Percentiles rank a stretch among this genome's conserved stretches.
Evolutionary conservation across 2,113 vertebrate genomes (phyloP).

Genomic region (Macquaria australasica): DNA sequence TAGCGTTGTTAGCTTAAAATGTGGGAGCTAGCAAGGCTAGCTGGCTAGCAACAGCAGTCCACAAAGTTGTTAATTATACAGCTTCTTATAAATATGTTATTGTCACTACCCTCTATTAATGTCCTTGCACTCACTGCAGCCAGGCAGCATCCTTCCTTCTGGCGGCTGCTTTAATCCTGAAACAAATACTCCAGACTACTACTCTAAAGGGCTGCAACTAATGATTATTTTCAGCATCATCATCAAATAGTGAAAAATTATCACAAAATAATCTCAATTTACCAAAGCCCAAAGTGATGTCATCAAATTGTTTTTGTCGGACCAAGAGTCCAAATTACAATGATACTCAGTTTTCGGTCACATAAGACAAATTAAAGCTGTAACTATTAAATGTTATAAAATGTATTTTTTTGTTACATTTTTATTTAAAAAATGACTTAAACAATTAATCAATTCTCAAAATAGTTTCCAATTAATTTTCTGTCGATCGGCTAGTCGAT

Average conservation of each 20-base stretch:
- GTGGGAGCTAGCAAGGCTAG: too few relatives aligned
- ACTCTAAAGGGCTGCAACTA: background rate
- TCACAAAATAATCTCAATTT: background rate
- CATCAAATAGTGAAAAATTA: background rate
- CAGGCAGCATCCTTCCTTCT: too few relatives aligned
- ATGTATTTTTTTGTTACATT: background rate
- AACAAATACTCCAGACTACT: background rate
- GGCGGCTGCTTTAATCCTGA: too few relatives aligned
- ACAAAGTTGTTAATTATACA: too few relatives aligned
- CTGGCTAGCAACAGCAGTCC: too few relatives aligned
- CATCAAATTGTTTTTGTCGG: too few relatives aligned
- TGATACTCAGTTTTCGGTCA: too few relatives aligned
- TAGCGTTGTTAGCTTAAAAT: background rate
- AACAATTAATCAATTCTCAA: too few relatives aligned
- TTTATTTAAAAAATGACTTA: background rate
- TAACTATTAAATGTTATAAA: background rate
- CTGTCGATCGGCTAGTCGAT: background rate
- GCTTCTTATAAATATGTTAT: too few relatives aligned
- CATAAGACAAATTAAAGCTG: background rate
- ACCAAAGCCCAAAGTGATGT: background rate
- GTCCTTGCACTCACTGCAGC: too few relatives aligned
- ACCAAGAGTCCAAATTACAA: too few relatives aligned
- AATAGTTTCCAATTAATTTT: background rate
- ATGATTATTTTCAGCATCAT: background rate
- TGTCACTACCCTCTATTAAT: too few relatives aligned